Evolutionary conservation across 2,113 vertebrate genomes (phyloP).

Genomic region (Eublepharis macularius): DNA sequence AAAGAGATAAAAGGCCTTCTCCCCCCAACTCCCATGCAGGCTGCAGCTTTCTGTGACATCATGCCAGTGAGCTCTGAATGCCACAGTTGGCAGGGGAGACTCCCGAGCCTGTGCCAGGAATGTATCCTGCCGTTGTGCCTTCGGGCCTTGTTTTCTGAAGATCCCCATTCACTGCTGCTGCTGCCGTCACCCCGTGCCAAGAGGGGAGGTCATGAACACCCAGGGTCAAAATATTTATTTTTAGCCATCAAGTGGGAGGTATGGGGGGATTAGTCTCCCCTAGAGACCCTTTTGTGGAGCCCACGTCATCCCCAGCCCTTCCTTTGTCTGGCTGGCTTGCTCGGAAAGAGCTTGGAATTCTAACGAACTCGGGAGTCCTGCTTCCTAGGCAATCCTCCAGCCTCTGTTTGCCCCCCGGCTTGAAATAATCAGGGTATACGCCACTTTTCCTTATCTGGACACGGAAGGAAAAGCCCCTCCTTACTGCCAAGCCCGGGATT

Average conservation of each 20-base stretch:
- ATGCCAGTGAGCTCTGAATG: not conserved
- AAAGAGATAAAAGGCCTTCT: not conserved
- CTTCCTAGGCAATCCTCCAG: not conserved
- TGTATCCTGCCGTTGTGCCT: not conserved
- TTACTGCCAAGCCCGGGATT: no score
- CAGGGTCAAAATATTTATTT: not conserved
- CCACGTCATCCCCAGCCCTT: not conserved
- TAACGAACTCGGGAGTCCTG: not conserved
- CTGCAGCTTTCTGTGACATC: not conserved
- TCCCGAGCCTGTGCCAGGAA: not conserved
- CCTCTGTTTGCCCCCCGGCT: not conserved
- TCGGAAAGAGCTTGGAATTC: not conserved
- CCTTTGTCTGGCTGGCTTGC: not conserved
- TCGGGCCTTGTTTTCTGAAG: no score
- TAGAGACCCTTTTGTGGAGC: not conserved
- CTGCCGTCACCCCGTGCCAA: not conserved
- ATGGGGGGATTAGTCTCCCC: not conserved
- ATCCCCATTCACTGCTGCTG: not conserved
- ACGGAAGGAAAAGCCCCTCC: not conserved
- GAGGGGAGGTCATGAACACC: not conserved
- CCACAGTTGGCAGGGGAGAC: not conserved
- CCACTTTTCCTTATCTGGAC: not conserved
- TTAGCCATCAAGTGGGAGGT: not conserved
- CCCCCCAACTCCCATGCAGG: not conserved
- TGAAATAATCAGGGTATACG: not conserved